Percentiles rank a stretch among this genome's conserved stretches.
These are phyloP conservation scores for Rhadinocentrus ornatus DNA, from an alignment of 2,797 vertebrate genomes.

Conservation along the genomic window DNA sequence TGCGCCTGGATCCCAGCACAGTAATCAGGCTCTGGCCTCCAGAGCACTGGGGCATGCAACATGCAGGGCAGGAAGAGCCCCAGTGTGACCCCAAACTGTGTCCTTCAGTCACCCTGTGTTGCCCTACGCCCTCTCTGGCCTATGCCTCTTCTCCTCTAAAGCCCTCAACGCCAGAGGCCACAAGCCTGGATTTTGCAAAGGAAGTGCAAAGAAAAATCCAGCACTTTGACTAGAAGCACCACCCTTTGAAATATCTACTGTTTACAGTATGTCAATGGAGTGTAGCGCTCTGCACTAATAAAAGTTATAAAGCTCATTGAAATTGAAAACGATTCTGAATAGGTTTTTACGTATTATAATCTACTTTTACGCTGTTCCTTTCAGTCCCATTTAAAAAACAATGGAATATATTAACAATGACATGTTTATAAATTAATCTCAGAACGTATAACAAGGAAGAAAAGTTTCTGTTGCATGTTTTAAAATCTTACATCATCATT, in stretches of 20 bases:
- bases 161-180: slow-evolving; percentile 56
- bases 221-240: slow-evolving; percentile 50
- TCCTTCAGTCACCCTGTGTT: slow-evolving; percentile 74
- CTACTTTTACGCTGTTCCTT: slow-evolving; percentile 21
- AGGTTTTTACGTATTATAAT: slow-evolving; percentile 44
- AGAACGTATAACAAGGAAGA: slow-evolving; percentile 23
- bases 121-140: slow-evolving; percentile 67
- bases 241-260: slow-evolving; percentile 55
- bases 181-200: slow-evolving; percentile 40
- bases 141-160: slow-evolving; percentile 66
- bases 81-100: slow-evolving; percentile 75
- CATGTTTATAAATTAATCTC: slow-evolving; percentile 25
- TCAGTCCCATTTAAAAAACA: slow-evolving; percentile 22
- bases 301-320: slow-evolving; percentile 33
- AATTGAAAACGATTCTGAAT: slow-evolving; percentile 40
- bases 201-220: slow-evolving; percentile 34
- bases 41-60: slow-evolving; percentile 75
- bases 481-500: slow-evolving; percentile 47
- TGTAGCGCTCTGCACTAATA: slow-evolving; percentile 38
- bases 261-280: slow-evolving; percentile 60
- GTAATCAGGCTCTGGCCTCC: slow-evolving; percentile 83
- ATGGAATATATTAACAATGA: slow-evolving; percentile 42
- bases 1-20: slow-evolving; percentile 79
- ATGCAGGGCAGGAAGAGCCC: slow-evolving; percentile 79
- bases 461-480: slow-evolving; percentile 48